Conservation (phyloP, 2,888 invertebrate species). For the Drosophila buzzatii region DNA sequence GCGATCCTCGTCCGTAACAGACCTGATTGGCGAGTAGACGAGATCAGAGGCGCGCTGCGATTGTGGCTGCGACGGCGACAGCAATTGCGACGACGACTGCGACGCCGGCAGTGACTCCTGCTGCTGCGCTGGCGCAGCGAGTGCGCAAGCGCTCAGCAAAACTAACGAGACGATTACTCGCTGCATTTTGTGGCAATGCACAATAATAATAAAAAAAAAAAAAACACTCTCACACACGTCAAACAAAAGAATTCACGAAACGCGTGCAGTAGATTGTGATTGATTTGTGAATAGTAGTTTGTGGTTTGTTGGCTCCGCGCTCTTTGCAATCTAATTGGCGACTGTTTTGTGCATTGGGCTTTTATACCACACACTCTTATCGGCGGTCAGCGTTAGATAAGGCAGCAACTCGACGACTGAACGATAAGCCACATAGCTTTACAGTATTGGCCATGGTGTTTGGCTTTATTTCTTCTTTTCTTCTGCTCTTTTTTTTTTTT, state of each 20-base stretch:
- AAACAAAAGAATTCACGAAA: not conserved
- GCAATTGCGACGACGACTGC: not conserved
- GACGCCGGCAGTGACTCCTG: not conserved
- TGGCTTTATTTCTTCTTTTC: constrained; percentile 2
- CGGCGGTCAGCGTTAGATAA: constrained; percentile 69
- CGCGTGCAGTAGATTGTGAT: not conserved
- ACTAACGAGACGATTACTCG: constrained; percentile 33
- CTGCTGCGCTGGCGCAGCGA: constrained; percentile 38
- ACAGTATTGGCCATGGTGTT: constrained; percentile 26
- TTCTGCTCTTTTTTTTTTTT: not conserved
- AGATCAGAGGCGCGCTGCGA: constrained; percentile 66
- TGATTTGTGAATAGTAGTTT: not conserved
- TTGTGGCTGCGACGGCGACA: constrained; percentile 1
- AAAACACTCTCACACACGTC: too few species aligned
- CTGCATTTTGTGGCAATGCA: constrained; percentile 22
- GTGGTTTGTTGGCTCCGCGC: constrained; percentile 35
- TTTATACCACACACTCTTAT: constrained; percentile 63
- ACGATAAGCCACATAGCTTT: constrained; percentile 50
- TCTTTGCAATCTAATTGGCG: constrained; percentile 58
- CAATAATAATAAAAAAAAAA: not conserved
- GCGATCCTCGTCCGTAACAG: constrained; percentile 72
- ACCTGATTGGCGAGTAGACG: constrained; percentile 67
- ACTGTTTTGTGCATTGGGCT: constrained; percentile 63
- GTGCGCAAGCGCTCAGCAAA: constrained; percentile 29
- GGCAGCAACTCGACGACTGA: constrained; percentile 42